Evolutionary conservation across 2,797 vertebrate genomes (phyloP), one percentile per base, ranked within the genome.

Genomic region (Siniperca obscura): DNA sequence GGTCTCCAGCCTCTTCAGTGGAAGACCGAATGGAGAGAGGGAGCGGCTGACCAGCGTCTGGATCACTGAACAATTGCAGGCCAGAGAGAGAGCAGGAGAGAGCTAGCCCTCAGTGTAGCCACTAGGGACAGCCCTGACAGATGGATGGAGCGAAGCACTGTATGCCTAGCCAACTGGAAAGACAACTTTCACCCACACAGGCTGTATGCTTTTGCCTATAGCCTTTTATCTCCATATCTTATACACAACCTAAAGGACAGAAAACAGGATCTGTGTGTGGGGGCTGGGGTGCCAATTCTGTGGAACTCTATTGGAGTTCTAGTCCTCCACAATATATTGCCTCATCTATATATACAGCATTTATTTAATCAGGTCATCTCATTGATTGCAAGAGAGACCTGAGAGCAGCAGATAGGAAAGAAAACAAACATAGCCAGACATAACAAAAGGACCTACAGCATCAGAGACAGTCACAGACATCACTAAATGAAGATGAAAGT

Each of bases 51-150:
- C 79, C 85, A 71, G 70, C 81, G 83, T 90, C 81, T 87, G 92
- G 86, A 90, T 94, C 90, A 88, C 90, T 93, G 87, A 93, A 93
- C 90, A 93, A 87, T 91, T n/a, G 87, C 62, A 78, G 83, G 71
- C 80, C 38, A n/a, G 78, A 75, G 90, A 87, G 84, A 78, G 83
- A 80, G 82, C 53, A 69, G 0, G 82, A 36, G 52, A 79, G 86
- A 75, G 76, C 7, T 42, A 89, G 90, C 83, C 81, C 84, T 91
- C 83, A 74, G 90, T 81, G 75, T 73, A 76, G 86, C 88, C 88
- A 30, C 88, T 48, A 78, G 92, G 87, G 91, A 91, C 80, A 14
- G 75, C 48, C 48, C 87, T 88, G 89, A 90, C 92, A 93, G 93
- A 90, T 89, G 87, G 91, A 90, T 83, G 68, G 84, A 90, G 85